Conservation (phyloP, 2,797 vertebrate species). For the Discoglossus pictus region DNA sequence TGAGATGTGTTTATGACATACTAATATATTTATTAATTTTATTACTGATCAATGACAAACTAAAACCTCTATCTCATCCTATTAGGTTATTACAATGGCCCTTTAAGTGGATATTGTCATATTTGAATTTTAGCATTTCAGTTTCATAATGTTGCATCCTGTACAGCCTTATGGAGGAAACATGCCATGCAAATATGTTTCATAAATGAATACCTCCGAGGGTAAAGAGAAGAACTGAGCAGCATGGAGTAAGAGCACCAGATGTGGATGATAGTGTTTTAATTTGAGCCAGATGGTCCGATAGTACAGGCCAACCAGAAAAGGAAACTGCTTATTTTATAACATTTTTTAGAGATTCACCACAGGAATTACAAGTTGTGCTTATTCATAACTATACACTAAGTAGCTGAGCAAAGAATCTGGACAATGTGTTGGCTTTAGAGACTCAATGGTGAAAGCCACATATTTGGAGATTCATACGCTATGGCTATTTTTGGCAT, state of each 20-base stretch:
- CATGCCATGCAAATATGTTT: conserved; percentile 24
- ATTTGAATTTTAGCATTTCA: too few relatives aligned
- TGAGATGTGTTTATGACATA: too few relatives aligned
- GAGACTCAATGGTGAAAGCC: too few relatives aligned
- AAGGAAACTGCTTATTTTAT: conserved; percentile 2
- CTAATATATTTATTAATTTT: too few relatives aligned
- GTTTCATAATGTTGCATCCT: background rate
- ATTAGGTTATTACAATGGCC: too few relatives aligned
- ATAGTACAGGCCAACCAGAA: background rate
- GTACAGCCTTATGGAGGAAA: conserved; percentile 9
- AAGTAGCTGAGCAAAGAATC: background rate
- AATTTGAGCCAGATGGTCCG: conserved; percentile 34
- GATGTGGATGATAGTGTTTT: conserved; percentile 27
- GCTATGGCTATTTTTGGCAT: too few relatives aligned
- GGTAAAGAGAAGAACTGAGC: conserved; percentile 23
- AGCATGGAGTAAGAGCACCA: conserved; percentile 23
- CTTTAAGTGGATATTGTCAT: too few relatives aligned
- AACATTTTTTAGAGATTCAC: background rate
- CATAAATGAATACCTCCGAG: conserved; percentile 16
- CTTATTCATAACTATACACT: too few relatives aligned
- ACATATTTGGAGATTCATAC: too few relatives aligned
- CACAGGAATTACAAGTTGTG: background rate
- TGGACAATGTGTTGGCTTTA: conserved; percentile 2
- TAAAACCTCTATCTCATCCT: too few relatives aligned
- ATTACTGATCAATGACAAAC: too few relatives aligned